These are phyloP conservation scores for Xiphorhynchus erythropygius DNA, from an alignment of 2,797 vertebrate genomes.

Conservation along the genomic window DNA sequence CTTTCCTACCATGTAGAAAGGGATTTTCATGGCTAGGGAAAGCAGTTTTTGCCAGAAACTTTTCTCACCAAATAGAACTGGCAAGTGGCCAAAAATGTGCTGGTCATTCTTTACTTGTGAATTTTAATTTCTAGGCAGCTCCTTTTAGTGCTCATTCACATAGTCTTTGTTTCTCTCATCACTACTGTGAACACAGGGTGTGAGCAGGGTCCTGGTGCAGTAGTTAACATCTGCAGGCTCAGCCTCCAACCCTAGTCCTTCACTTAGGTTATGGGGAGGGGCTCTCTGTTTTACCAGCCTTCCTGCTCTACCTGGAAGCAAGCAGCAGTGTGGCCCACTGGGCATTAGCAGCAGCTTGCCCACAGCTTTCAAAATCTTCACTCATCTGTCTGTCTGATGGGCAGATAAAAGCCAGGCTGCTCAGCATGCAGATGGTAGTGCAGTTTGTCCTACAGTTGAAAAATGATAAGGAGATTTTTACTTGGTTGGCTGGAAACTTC, in stretches of 20 bases:
- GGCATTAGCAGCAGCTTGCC: background rate
- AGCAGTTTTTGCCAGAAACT: slow-evolving; percentile 43
- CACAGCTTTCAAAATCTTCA: background rate
- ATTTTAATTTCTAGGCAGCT: slow-evolving; percentile 66
- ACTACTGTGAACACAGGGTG: background rate
- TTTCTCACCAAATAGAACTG: slow-evolving; percentile 43
- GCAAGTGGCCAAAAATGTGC: slow-evolving; percentile 35
- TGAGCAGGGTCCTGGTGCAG: background rate
- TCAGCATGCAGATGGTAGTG: slow-evolving; percentile 52
- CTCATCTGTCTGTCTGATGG: background rate
- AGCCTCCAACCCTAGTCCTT: background rate
- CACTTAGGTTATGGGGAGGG: background rate
- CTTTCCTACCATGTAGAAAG: slow-evolving; percentile 1
- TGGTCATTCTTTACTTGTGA: slow-evolving; percentile 40
- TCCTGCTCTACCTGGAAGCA: background rate
- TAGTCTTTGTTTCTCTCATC: background rate
- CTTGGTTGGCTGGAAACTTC: slow-evolving; percentile 36
- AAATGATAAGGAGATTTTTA: slow-evolving; percentile 49
- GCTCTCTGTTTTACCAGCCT: background rate
- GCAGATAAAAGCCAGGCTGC: slow-evolving; percentile 37
- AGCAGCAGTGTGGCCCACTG: background rate
- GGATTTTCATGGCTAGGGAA: slow-evolving; percentile 45
- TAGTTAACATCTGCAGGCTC: background rate
- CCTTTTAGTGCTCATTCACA: background rate
- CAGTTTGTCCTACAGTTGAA: slow-evolving; percentile 24